Base-by-base conservation (phyloP, 2,113 vertebrate species). In the Cromileptes altivelis region DNA sequence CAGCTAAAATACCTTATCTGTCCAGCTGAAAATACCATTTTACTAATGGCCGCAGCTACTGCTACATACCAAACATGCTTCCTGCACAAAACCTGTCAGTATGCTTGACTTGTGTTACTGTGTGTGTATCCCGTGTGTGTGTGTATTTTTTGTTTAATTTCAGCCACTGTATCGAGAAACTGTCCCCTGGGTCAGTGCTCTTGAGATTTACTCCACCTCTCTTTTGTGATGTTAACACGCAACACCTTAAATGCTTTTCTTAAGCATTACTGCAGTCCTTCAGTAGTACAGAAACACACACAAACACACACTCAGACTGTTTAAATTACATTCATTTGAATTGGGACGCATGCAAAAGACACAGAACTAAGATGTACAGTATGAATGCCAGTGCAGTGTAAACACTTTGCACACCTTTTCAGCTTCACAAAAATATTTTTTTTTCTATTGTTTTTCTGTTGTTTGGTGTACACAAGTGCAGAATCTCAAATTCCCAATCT, bases 1-100 rank as follows among this genome's bases (percentile, higher is more conserved):
- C 12, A 82, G 80, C 76, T 14, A 56, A 90, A 85, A 83, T 78
- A 80, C 50, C 79, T 78, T 80, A 65, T 86, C 75, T 82, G 65
- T 89, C 81, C 88, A 89, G 90, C 83, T 90, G 90, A 89, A 75
- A 91, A 89, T 71, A 58, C n/a, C 61, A 81, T 89, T 88, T 84
- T 61, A 49, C 78, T 75, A 74, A 82, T 53, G 55, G 71, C 69
- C 47, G 40, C 69, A 80, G 61, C 86, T 86, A 75, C 74, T 78
- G 65, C 75, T 45, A 62, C 72, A 78, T 85, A 86, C 84, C 61
- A 77, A 78, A 80, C 77, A 70, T 88, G 71, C 53, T 83, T 88
- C 63, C 21, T 60, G 14, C 57, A 58, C 45, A 62, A 42, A 50
- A 27, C 56, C 75, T 83, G 63, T 78, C 57, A 60, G 19, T 13